Evolutionary conservation across 2,797 vertebrate genomes (phyloP), one percentile per base, ranked within the genome.

Genomic region (Tapera naevia): DNA sequence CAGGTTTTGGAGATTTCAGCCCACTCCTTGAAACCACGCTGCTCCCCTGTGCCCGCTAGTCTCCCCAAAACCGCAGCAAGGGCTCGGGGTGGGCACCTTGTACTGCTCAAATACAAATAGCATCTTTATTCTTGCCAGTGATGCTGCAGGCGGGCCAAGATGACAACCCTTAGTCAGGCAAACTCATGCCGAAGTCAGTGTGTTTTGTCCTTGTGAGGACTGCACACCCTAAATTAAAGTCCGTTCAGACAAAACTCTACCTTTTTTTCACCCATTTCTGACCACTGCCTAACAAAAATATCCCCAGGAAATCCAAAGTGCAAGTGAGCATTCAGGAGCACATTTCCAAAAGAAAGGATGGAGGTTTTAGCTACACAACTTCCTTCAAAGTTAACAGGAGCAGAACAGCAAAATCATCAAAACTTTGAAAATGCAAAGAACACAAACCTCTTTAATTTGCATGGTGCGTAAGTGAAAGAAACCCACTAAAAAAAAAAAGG

Each of bases 401-500:
- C 1, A 1, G 9, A 67, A 74, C 16, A 3, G 45, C 37, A 65
- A 62, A 75, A 41, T 39, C 33, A 27, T 7, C 22, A 10, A 32
- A 50, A 32, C 24, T 64, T 32, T 9, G 62, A 37, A 83, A 72
- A 75, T 2, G 35, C 23, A 21, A 18, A 19, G n/a, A 48, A 27
- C 13, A 32, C 3, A 58, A 75, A 32, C 3, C 12, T 11, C 30
- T 57, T 50, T 22, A 9, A 45, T 51, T 41, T 37, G 13, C 7
- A 43, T 22, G 5, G 23, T 21, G 16, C 13, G 0, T 6, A 37
- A 65, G 13, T n/a, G 8, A 6, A 7, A 35, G 56, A 73, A 43
- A 23, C 9, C 1, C 17, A 14, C n/a, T 28, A 58, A 33, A 43
- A 48, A 30, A 4, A 2, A 1, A 1, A 0, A 14, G 14, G 39